Evolutionary conservation across 1,140 invertebrate genomes (phyloP).

Genomic region (Uloborus diversus): DNA sequence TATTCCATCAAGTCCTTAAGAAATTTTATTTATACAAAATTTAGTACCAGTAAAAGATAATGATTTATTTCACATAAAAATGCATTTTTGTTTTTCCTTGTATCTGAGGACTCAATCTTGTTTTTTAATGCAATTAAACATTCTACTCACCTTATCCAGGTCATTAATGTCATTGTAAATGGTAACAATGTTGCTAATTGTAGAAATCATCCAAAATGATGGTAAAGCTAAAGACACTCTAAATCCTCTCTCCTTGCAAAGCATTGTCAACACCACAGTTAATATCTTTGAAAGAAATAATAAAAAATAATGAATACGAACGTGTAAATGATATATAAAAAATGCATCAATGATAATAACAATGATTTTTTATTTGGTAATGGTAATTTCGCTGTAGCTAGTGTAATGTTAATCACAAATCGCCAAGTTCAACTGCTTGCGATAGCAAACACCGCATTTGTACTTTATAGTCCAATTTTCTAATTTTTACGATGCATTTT

Average conservation of each 20-base stretch:
- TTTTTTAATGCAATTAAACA: not conserved
- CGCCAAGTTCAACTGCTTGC: too few relatives aligned
- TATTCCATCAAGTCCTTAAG: too few relatives aligned
- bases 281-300: too few relatives aligned
- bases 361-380: not conserved
- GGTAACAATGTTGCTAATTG: conserved; percentile 12
- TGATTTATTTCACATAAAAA: not conserved
- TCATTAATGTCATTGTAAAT: conserved; percentile 31
- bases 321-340: not conserved
- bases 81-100: not conserved
- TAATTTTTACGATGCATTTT: too few relatives aligned
- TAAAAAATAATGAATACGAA: not conserved
- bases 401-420: too few relatives aligned
- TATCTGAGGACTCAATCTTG: not conserved
- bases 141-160: conserved; percentile 18
- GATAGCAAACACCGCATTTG: too few relatives aligned
- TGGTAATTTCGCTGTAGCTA: too few relatives aligned
- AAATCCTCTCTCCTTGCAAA: conserved; percentile 27
- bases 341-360: not conserved
- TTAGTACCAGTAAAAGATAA: not conserved
- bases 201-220: conserved; percentile 47
- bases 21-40: not conserved
- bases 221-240: conserved; percentile 29
- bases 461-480: too few relatives aligned
- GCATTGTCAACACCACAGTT: conserved; percentile 20